Percentiles rank a stretch among this genome's conserved stretches.
phyloP scores from a whole-genome alignment of 2,888 invertebrate species.

The Agrochola lota region DNA sequence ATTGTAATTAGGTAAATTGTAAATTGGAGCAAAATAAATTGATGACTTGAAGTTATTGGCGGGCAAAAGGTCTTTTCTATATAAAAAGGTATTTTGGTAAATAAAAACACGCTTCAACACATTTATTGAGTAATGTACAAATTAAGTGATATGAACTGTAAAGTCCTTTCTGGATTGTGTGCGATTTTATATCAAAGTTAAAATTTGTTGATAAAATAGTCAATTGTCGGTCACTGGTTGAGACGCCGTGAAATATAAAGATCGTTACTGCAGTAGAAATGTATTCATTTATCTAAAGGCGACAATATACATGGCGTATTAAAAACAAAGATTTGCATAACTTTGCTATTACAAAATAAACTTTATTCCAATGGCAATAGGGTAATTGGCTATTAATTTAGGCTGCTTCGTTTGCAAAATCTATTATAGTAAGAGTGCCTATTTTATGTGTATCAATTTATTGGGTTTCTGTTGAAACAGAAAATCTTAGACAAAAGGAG shows the following conservation, averaged over 20 bases:
- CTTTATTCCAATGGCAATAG: not conserved
- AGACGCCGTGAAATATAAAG: conserved; percentile 58
- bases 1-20: conserved; percentile 36
- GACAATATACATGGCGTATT: not conserved
- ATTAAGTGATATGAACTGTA: conserved; percentile 58
- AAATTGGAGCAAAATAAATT: conserved; percentile 8
- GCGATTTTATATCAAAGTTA: conserved; percentile 51
- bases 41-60: not conserved
- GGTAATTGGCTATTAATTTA: not conserved
- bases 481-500: not conserved
- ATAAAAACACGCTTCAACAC: conserved; percentile 33
- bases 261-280: conserved; percentile 21
- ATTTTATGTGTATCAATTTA: conserved; percentile 10
- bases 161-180: conserved; percentile 46
- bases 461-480: not conserved
- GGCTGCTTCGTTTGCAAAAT: not conserved
- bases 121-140: conserved; percentile 64
- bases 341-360: not conserved
- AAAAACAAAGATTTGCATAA: not conserved
- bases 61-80: conserved; percentile 20
- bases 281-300: not conserved
- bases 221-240: conserved; percentile 57
- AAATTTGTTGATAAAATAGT: conserved; percentile 55
- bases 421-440: not conserved
- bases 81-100: conserved; percentile 43